Percentiles rank a stretch among this genome's conserved stretches.
Evolutionary conservation across 2,888 invertebrate species (phyloP).

Genomic region (Mamestra brassicae): DNA sequence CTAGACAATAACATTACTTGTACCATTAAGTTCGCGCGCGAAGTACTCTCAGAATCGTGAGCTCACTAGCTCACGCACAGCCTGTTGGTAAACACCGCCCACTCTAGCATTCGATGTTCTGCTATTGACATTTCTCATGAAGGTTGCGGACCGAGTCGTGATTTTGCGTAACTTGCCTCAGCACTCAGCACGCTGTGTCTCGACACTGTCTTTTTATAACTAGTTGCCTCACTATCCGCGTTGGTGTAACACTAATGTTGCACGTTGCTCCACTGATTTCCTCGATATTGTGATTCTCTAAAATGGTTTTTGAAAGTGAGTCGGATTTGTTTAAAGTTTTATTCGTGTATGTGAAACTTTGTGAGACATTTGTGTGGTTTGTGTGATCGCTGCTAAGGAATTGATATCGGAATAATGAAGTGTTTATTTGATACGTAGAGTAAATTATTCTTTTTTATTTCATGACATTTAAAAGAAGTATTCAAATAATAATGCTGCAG

Average conservation of each 20-base stretch:
- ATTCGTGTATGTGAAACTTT: constrained; percentile 37
- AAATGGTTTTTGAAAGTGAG: constrained; percentile 75
- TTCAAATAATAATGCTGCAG: constrained; percentile 42
- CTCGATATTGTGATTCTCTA: constrained; percentile 55
- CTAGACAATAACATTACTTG: constrained; percentile 64
- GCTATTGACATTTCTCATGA: constrained; percentile 89
- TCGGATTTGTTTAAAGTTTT: constrained; percentile 46
- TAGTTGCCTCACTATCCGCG: constrained; percentile 79
- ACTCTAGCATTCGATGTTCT: constrained; percentile 77
- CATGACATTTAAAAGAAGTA: constrained; percentile 8
- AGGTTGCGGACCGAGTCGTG: constrained; percentile 86
- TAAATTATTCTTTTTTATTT: background rate
- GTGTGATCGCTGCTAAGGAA: constrained; percentile 30
- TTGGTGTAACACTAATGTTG: constrained; percentile 74
- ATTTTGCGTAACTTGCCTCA: constrained; percentile 88
- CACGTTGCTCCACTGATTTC: constrained; percentile 66
- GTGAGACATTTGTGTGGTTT: constrained; percentile 34
- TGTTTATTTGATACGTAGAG: constrained; percentile 11
- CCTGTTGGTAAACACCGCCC: constrained; percentile 78
- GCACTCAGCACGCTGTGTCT: constrained; percentile 78
- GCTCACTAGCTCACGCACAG: constrained; percentile 58
- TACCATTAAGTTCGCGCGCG: constrained; percentile 33
- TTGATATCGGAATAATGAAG: constrained; percentile 3
- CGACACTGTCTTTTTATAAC: constrained; percentile 81
- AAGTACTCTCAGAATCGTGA: constrained; percentile 52